Evolutionary conservation across 1,140 invertebrate genomes (phyloP).

Genomic region (Sitophilus oryzae): DNA sequence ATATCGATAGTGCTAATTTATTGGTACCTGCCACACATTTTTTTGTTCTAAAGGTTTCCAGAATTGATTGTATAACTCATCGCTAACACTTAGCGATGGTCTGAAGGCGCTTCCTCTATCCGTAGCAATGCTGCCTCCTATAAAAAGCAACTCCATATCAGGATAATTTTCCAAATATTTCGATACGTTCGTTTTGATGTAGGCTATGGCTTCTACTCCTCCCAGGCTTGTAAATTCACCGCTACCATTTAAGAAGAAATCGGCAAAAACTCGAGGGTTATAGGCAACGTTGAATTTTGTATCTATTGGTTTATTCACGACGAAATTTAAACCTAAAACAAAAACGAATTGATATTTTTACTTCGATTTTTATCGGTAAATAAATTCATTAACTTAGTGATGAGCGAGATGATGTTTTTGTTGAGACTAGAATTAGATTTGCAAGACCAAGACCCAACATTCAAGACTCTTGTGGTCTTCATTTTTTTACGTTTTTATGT

Average conservation of each 20-base stretch:
- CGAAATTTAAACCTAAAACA: slow-evolving; percentile 14
- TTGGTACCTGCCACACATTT: slow-evolving; percentile 13
- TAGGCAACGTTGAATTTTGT: not conserved
- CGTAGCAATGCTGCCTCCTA: slow-evolving; percentile 38
- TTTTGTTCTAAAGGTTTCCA: slow-evolving; percentile 31
- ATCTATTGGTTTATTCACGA: slow-evolving; percentile 27
- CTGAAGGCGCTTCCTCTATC: slow-evolving; percentile 29
- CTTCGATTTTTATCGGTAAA: no score
- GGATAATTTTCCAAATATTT: slow-evolving; percentile 50
- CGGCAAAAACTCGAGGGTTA: not conserved
- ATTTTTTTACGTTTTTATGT: no score
- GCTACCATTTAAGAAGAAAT: slow-evolving; percentile 27
- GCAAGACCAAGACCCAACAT: no score
- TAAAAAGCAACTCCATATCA: slow-evolving; percentile 56
- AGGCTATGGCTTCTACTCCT: slow-evolving; percentile 50
- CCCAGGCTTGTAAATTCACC: slow-evolving; percentile 42
- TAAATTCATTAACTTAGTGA: no score
- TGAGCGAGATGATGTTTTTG: no score
- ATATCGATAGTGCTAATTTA: no score
- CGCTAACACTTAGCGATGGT: slow-evolving; percentile 22
- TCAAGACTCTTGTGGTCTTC: no score
- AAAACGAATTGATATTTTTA: no score
- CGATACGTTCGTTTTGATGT: slow-evolving; percentile 46
- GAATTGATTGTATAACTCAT: slow-evolving; percentile 30
- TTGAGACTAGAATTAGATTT: no score